Evolutionary conservation across 2,113 vertebrate species (phyloP).

Genomic region (Sigmodon hispidus): DNA sequence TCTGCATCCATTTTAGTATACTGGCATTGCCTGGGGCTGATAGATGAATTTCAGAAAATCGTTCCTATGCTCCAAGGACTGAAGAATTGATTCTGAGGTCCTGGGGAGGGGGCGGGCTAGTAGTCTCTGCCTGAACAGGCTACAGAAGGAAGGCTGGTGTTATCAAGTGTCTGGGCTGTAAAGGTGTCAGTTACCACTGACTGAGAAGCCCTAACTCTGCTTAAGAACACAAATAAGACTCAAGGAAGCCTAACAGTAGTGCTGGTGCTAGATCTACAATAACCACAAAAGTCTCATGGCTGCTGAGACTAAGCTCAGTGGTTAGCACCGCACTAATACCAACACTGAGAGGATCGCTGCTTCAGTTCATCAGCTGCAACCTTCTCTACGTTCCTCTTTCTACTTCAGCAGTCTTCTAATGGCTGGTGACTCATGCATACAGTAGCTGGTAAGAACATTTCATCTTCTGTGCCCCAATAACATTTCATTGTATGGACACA

Average conservation of each 20-base stretch:
- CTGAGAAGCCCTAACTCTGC: constrained; percentile 35
- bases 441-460: background rate
- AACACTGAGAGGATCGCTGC: background rate
- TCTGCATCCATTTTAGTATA: constrained; percentile 70
- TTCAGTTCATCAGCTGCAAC: background rate
- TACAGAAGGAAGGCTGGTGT: constrained; percentile 52
- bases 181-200: constrained; percentile 57
- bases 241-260: constrained; percentile 24
- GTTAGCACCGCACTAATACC: background rate
- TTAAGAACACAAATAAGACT: constrained; percentile 28
- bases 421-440: background rate
- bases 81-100: constrained; percentile 57
- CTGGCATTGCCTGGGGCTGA: constrained; percentile 55
- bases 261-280: background rate
- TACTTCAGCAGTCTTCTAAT: background rate
- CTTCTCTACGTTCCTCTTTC: constrained; percentile 2
- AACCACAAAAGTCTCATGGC: constrained; percentile 4
- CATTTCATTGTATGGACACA: background rate
- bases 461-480: background rate
- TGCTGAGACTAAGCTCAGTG: background rate
- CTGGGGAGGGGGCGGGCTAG: constrained; percentile 70
- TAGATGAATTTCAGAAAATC: constrained; percentile 76
- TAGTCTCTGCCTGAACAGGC: constrained; percentile 25
- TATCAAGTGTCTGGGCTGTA: constrained; percentile 34
- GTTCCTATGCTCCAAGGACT: constrained; percentile 53